phyloP scores from a whole-genome alignment of 2,797 vertebrate species.

The Sarcophilus harrisii region DNA sequence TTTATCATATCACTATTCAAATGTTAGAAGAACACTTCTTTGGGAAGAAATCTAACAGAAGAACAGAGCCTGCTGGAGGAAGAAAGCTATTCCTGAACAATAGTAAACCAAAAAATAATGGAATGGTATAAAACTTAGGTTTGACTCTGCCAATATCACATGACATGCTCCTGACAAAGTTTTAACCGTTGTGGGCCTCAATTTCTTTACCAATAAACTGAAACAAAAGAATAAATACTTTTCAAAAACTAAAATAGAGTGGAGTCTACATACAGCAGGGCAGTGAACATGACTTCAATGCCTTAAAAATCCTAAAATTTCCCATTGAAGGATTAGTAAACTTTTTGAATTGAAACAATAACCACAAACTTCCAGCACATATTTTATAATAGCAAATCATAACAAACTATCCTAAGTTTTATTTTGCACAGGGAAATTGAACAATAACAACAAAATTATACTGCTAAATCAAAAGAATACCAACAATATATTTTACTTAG shows the following conservation, averaged over 20 bases:
- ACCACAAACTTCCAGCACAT: neutral
- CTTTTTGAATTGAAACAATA: neutral
- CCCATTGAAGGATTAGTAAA: neutral
- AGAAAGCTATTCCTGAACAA: constrained; percentile 5
- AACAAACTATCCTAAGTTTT: neutral
- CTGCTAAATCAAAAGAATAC: neutral
- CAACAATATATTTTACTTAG: neutral
- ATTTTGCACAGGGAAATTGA: neutral
- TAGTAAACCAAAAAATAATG: neutral
- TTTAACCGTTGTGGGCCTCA: neutral
- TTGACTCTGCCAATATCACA: neutral
- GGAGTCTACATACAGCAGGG: neutral
- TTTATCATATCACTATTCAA: neutral
- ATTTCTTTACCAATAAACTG: neutral
- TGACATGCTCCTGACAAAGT: neutral
- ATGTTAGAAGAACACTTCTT: neutral
- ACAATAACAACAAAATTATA: neutral
- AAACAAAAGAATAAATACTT: neutral
- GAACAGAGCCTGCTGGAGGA: neutral
- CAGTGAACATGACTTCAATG: neutral
- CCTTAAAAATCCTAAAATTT: neutral
- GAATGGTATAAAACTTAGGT: neutral
- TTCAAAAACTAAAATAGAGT: neutral
- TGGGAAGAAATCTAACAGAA: constrained; percentile 36
- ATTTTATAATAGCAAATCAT: neutral